Percentiles rank a stretch among this genome's conserved stretches.
Evolutionary conservation across 2,888 invertebrate species (phyloP).

Genomic region (Cylindroiulus punctatus): DNA sequence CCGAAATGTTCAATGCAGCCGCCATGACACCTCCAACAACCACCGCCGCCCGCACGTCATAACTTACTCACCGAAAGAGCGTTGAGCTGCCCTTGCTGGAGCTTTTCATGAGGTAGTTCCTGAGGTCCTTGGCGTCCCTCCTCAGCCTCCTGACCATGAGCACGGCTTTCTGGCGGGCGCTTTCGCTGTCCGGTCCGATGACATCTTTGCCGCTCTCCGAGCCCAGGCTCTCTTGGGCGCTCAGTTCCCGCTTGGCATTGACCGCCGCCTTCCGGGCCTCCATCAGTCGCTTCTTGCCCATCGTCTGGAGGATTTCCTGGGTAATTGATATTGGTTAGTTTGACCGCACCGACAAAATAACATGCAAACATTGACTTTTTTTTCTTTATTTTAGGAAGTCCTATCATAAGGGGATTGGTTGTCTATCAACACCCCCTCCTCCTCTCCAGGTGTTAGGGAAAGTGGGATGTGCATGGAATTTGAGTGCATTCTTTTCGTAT

Average conservation of each 20-base stretch:
- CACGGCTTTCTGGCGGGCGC: slow-evolving; percentile 56
- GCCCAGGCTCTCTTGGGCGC: slow-evolving; percentile 39
- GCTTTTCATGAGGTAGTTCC: slow-evolving; percentile 57
- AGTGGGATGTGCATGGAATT: too few species aligned
- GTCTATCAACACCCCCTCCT: too few species aligned
- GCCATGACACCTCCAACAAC: not conserved
- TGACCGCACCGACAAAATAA: too few species aligned
- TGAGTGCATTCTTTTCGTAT: too few species aligned
- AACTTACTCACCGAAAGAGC: not conserved
- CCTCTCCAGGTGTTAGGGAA: too few species aligned
- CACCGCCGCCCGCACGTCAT: too few species aligned
- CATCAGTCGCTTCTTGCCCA: slow-evolving; percentile 86
- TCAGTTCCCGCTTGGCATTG: slow-evolving; percentile 56
- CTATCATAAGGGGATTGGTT: too few species aligned
- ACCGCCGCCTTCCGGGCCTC: slow-evolving; percentile 73
- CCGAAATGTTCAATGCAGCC: not conserved
- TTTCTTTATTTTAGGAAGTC: too few species aligned
- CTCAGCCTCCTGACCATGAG: slow-evolving; percentile 57
- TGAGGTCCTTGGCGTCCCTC: slow-evolving; percentile 57
- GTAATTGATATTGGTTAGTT: too few species aligned
- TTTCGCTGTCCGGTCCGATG: slow-evolving; percentile 55
- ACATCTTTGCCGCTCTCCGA: slow-evolving; percentile 46
- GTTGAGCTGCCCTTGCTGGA: slow-evolving; percentile 51
- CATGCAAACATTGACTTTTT: too few species aligned
- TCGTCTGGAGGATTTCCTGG: slow-evolving; percentile 83